phyloP scores from a whole-genome alignment of 2,888 invertebrate genomes.

The Drosophila rellima region DNA sequence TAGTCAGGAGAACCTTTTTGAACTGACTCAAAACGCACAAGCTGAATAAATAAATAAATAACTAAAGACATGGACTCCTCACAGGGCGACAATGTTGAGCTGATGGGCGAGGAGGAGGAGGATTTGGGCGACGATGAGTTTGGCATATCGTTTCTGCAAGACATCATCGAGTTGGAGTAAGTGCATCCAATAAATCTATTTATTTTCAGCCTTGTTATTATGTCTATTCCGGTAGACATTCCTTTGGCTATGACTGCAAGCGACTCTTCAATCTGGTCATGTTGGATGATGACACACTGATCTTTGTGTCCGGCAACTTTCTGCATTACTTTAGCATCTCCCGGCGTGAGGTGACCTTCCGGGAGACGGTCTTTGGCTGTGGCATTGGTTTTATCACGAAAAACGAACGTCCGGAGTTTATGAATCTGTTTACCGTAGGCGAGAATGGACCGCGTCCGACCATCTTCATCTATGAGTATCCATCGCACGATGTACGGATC shows the following conservation, averaged over 20 bases:
- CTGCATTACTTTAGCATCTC: constrained; percentile 91
- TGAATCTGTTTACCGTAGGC: constrained; percentile 92
- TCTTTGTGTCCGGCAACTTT: constrained; percentile 93
- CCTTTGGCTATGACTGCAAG: constrained; percentile 94
- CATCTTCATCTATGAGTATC: constrained; percentile 94
- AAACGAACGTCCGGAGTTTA: constrained; percentile 88
- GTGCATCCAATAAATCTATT: too few relatives aligned
- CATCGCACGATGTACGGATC: constrained; percentile 90
- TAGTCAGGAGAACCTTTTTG: constrained; percentile 49
- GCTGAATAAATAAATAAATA: constrained; percentile 21
- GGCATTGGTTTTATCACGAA: constrained; percentile 93
- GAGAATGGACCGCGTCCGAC: constrained; percentile 92
- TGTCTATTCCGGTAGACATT: constrained; percentile 88
- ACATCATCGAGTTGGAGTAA: constrained; percentile 78
- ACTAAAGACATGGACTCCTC: constrained; percentile 58
- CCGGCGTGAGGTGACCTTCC: constrained; percentile 89
- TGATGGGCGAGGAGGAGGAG: constrained; percentile 53
- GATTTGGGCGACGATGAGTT: constrained; percentile 27
- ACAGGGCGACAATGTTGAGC: constrained; percentile 44
- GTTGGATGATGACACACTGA: constrained; percentile 90
- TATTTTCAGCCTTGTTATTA: too few relatives aligned
- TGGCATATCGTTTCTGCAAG: constrained; percentile 62
- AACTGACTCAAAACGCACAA: constrained; percentile 49
- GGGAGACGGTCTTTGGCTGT: constrained; percentile 91
- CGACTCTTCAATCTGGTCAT: constrained; percentile 93